These are phyloP conservation scores for Lepidurus arcticus DNA, from an alignment of 1,140 invertebrate species.

Conservation along the genomic window DNA sequence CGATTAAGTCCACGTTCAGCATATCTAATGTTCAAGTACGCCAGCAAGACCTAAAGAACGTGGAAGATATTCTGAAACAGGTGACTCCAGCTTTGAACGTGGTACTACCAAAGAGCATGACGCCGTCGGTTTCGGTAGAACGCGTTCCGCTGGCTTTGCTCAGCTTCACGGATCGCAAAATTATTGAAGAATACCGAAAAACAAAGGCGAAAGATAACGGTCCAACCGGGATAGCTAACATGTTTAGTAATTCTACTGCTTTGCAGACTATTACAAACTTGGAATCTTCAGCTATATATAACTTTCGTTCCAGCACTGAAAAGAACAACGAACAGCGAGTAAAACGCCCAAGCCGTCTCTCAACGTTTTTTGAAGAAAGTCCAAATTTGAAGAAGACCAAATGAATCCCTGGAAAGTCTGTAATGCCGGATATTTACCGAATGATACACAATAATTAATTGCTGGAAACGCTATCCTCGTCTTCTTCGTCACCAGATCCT, in stretches of 20 bases:
- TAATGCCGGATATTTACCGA: background rate
- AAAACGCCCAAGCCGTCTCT: background rate
- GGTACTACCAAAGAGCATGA: background rate
- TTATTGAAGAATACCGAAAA: too few species aligned
- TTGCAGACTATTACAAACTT: background rate
- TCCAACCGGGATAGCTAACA: too few species aligned
- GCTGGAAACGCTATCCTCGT: slow-evolving; percentile 36
- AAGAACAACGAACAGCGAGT: background rate
- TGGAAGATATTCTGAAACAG: background rate
- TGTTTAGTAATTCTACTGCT: background rate
- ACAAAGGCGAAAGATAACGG: too few species aligned
- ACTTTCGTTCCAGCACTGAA: background rate
- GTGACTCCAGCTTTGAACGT: background rate
- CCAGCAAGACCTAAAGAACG: background rate
- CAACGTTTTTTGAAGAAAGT: background rate
- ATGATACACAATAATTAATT: slow-evolving; percentile 29
- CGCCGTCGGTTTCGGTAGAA: background rate
- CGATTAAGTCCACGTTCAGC: background rate
- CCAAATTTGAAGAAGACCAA: background rate
- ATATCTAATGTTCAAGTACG: background rate
- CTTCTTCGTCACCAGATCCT: slow-evolving; percentile 37
- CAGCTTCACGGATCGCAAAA: background rate
- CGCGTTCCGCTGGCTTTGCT: background rate
- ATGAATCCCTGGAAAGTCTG: background rate
- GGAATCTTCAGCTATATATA: background rate